Conservation (phyloP, 2,888 invertebrate genomes). For the Noctua janthina region DNA sequence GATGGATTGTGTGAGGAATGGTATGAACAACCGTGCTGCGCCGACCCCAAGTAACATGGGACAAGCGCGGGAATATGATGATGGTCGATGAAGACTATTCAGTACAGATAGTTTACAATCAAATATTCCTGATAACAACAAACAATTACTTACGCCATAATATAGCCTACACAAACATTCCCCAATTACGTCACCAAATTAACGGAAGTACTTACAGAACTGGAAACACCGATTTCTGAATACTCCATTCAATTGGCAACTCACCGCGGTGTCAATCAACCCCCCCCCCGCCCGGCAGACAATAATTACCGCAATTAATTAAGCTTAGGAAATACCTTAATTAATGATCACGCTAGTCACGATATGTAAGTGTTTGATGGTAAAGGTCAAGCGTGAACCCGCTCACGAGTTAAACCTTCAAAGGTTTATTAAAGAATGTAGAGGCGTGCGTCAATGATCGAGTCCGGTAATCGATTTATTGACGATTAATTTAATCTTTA, state of each 20-base stretch:
- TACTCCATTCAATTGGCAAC: slow-evolving; percentile 60
- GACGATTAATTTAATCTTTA: slow-evolving; percentile 52
- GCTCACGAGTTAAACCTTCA: slow-evolving; percentile 65
- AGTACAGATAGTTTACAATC: not conserved
- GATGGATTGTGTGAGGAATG: no score
- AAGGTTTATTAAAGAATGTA: slow-evolving; percentile 63
- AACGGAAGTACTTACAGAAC: slow-evolving; percentile 51
- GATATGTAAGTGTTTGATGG: slow-evolving; percentile 76
- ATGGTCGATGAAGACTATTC: not conserved
- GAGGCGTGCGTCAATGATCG: slow-evolving; percentile 55
- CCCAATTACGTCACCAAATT: slow-evolving; percentile 52
- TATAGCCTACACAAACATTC: slow-evolving; percentile 11
- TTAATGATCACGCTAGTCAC: slow-evolving; percentile 78
- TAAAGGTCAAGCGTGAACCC: slow-evolving; percentile 76
- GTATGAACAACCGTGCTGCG: no score
- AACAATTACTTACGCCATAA: slow-evolving; percentile 23
- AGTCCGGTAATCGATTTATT: slow-evolving; percentile 60
- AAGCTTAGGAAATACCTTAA: slow-evolving; percentile 78
- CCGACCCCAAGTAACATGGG: no score
- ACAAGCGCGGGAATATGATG: no score
- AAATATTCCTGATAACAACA: slow-evolving; percentile 13
- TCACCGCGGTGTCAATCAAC: slow-evolving; percentile 69
- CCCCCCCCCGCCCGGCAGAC: slow-evolving; percentile 68
- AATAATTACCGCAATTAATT: slow-evolving; percentile 84
- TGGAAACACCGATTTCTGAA: slow-evolving; percentile 54